phyloP scores from a whole-genome alignment of 2,113 vertebrate species.

The Cebus imitator region DNA sequence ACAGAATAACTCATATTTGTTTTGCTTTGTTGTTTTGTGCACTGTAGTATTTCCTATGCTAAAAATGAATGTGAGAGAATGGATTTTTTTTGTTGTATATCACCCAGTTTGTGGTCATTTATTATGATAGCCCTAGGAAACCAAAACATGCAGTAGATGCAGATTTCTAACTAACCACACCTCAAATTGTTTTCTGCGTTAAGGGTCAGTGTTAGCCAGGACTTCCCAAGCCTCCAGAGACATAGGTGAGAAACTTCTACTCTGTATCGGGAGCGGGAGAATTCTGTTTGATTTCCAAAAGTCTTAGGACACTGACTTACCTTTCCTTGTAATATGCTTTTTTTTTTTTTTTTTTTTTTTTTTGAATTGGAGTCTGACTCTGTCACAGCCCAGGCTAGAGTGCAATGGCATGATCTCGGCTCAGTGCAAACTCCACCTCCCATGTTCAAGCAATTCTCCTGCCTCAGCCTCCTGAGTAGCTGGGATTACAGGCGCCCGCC shows the following conservation, averaged over 20 bases:
- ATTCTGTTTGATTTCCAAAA: conserved; percentile 18
- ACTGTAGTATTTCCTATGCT: background rate
- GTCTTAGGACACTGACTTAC: background rate
- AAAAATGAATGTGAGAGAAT: background rate
- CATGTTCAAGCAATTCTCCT: too few species aligned
- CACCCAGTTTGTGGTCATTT: background rate
- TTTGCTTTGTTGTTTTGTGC: conserved; percentile 1
- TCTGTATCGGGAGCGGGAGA: background rate
- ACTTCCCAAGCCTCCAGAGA: background rate
- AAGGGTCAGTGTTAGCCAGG: background rate
- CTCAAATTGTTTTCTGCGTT: background rate
- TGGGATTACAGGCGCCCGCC: too few species aligned
- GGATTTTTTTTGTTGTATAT: background rate
- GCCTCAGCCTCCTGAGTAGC: too few species aligned
- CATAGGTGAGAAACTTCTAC: background rate
- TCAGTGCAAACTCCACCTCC: too few species aligned
- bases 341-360: too few species aligned
- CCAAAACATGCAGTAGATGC: too few species aligned
- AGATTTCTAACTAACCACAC: background rate
- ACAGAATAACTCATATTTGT: background rate
- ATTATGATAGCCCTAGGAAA: background rate
- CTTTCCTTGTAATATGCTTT: conserved; percentile 2
- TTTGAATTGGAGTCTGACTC: too few species aligned
- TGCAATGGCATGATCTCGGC: too few species aligned
- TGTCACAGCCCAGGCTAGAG: too few species aligned